phyloP scores from a whole-genome alignment of 2,113 vertebrate species.

The Lutjanus erythropterus region DNA sequence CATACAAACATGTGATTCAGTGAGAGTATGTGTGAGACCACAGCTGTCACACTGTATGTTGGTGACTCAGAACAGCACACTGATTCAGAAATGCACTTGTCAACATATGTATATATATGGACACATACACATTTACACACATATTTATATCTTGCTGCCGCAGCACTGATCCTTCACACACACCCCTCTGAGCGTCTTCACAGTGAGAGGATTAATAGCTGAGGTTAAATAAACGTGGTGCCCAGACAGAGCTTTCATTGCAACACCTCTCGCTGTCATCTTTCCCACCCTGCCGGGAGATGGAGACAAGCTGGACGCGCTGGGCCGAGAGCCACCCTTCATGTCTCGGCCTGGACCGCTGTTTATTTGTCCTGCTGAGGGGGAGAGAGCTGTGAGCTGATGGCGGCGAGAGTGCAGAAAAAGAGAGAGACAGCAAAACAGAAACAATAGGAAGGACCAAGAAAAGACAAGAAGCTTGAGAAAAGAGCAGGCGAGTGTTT shows the following conservation, averaged over 20 bases:
- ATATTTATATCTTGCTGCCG: slow-evolving; percentile 1
- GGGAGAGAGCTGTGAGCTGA: slow-evolving; percentile 47
- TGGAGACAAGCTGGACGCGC: slow-evolving; percentile 70
- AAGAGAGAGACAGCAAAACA: slow-evolving; percentile 27
- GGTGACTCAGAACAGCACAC: background rate
- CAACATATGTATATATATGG: too few species aligned
- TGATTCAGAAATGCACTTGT: slow-evolving; percentile 14
- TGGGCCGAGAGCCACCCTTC: slow-evolving; percentile 53
- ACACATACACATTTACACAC: background rate
- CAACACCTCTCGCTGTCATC: slow-evolving; percentile 71
- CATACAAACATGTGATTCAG: background rate
- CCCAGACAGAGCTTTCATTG: slow-evolving; percentile 67
- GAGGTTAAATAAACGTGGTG: slow-evolving; percentile 71
- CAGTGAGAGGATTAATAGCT: slow-evolving; percentile 61
- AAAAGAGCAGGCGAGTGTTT: slow-evolving; percentile 12
- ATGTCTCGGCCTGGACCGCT: slow-evolving; percentile 51
- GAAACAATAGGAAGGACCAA: slow-evolving; percentile 11
- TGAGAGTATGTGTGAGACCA: background rate
- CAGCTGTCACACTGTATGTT: background rate
- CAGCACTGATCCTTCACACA: slow-evolving; percentile 30
- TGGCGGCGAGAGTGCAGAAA: slow-evolving; percentile 29
- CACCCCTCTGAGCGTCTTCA: slow-evolving; percentile 28
- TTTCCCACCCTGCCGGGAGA: slow-evolving; percentile 62
- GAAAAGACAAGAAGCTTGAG: slow-evolving; percentile 11
- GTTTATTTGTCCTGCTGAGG: slow-evolving; percentile 77